Base-by-base conservation (phyloP, 2,113 vertebrate genomes). In the Gallinago media region DNA sequence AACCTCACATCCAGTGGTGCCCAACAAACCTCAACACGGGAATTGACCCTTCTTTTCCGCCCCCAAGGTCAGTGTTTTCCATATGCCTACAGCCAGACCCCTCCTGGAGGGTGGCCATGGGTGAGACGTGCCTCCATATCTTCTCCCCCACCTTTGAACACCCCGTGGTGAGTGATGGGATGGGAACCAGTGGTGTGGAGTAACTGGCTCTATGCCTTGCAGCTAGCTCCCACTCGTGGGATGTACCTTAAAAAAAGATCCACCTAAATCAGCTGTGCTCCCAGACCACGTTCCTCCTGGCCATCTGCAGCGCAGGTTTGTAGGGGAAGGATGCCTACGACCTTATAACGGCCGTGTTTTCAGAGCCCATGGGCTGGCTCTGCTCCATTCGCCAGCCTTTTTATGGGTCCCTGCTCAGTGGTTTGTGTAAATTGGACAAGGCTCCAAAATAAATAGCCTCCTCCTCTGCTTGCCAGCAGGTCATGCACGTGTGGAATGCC, bases 181-280 rank as follows among this genome's bases (percentile, higher is more conserved):
- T 23, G 21, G n/a, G 40, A 26, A 55, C 8, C 0, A 1, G 18
- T 42, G 38, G 8, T 54, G 26, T 0, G 4, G 38, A 13, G 12
- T 31, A 13, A 3, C 9, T 3, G 4, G 13, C 55, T 49, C n/a
- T 44, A 3, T 34, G 36, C 23, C 12, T 88, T 61, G 31, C 40
- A 66, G 2, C 15, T 40, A 50, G 27, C n/a, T 62, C 22, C 26
- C 34, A 15, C 2, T 11, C 1, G 0, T 20, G 20, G 40, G 36
- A 66, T 2, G 2, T 8, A 47, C 8, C 4, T 47, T 76, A 3
- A 34, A 58, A 44, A 58, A 75, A 32, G 3, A 18, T 4, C 19
- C 42, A 9, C 6, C 4, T 4, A 4, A 25, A 31, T 16, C 46
- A 74, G 44, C 16, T 80, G 66, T 81, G 14, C 27, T 84, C n/a